phyloP scores from a whole-genome alignment of 2,797 vertebrate genomes.

The Eulemur albifrons region DNA sequence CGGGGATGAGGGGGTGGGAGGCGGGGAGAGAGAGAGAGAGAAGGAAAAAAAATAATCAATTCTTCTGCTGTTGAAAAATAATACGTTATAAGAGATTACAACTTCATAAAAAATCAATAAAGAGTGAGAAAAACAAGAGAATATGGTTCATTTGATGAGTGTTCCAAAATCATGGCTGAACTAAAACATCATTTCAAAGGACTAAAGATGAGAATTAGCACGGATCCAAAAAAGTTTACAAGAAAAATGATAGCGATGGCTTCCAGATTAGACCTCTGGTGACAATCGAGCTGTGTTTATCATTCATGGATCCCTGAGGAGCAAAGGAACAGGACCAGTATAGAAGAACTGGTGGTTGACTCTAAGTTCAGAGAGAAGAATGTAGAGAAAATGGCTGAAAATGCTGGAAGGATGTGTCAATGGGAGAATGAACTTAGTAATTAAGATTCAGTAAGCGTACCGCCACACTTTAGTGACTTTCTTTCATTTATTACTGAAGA shows the following conservation, averaged over 20 bases:
- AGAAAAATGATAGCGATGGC: constrained; percentile 91
- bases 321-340: constrained; percentile 91
- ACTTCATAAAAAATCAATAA: constrained; percentile 87
- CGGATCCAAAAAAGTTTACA: constrained; percentile 92
- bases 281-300: constrained; percentile 91
- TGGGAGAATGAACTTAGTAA: constrained; percentile 89
- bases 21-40: constrained; percentile 77
- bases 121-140: constrained; percentile 88
- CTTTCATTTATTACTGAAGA: constrained; percentile 51
- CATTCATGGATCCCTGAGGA: constrained; percentile 91
- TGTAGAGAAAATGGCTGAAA: constrained; percentile 89
- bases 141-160: constrained; percentile 92
- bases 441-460: constrained; percentile 76
- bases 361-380: constrained; percentile 92
- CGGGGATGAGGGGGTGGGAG: too few species aligned
- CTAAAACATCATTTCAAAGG: constrained; percentile 90
- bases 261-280: constrained; percentile 91
- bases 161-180: constrained; percentile 88
- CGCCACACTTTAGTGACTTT: constrained; percentile 41
- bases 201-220: constrained; percentile 89
- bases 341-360: constrained; percentile 91
- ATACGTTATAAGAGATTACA: constrained; percentile 87
- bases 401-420: constrained; percentile 87
- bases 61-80: constrained; percentile 91
- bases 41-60: constrained; percentile 89